Evolutionary conservation across 2,888 invertebrate genomes (phyloP).

Genomic region (Poecilobothrus nobilitatus): DNA sequence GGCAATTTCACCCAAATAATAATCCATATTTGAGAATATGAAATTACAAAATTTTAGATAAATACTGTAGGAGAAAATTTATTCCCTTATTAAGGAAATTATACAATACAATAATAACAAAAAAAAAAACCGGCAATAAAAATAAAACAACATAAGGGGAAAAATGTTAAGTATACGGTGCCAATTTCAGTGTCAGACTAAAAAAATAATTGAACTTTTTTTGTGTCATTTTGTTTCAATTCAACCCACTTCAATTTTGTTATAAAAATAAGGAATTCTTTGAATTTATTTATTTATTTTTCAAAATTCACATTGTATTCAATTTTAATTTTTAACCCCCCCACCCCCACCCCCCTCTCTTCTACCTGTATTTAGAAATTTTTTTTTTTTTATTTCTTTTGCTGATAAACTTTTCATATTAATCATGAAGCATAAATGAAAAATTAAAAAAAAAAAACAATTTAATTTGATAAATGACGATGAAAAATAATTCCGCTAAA

Average conservation of each 20-base stretch:
- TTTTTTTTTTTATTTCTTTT: not conserved
- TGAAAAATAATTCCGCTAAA: not conserved
- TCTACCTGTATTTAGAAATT: not conserved
- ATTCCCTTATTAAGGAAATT: too few relatives aligned
- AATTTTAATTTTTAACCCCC: not conserved
- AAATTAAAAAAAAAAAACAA: not conserved
- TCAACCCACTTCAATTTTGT: not conserved
- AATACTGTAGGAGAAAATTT: too few relatives aligned
- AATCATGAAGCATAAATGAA: constrained; percentile 1
- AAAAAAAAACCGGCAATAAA: too few relatives aligned
- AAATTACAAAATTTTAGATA: too few relatives aligned
- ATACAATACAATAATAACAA: too few relatives aligned
- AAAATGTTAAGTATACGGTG: not conserved
- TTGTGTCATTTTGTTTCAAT: not conserved
- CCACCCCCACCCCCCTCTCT: not conserved
- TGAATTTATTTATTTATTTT: too few relatives aligned
- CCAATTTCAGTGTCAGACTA: not conserved
- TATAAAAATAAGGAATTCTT: too few relatives aligned
- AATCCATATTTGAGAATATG: too few relatives aligned
- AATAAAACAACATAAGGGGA: too few relatives aligned
- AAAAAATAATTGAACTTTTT: not conserved
- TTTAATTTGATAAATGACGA: not conserved
- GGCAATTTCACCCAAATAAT: too few relatives aligned
- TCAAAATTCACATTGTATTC: too few relatives aligned
- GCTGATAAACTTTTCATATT: not conserved